Evolutionary conservation across 1,140 invertebrate species (phyloP), one percentile per base, ranked within the genome.

Genomic region (Cyrtorhinus lividipennis): DNA sequence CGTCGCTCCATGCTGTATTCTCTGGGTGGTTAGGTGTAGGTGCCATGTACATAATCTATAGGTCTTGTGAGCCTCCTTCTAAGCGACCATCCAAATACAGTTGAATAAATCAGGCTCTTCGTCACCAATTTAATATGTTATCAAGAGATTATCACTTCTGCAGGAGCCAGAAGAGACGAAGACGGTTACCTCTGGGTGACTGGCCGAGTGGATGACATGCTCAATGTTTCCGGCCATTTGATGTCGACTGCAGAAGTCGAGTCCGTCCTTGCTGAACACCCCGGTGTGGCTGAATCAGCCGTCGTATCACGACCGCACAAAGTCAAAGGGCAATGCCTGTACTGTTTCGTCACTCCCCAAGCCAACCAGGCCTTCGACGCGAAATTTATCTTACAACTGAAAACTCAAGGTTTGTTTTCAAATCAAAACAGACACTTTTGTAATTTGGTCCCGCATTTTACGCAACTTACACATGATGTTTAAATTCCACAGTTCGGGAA

Each of bases 171-270:
- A 69, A 76, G 93, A 62, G 95, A 98, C 73, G 79, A 83, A 13
- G 95, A 99, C 74, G 95, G 95, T 1, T 97, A 96, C 73, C 76
- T 95, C 18, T 98, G 94, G 93, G 86, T 99, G 22, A 98, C 95
- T 1, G 95, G 95, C 0, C 81, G 95, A 58, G 88, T 98, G 15
- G 95, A 98, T 74, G 95, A 99, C 71, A 94, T 98, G 91, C 76
- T 98, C 58, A 98, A 99, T 74, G 94, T 98, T 0, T 96, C 92
- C 1, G 95, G 95, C 0, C 95, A 99, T 77, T 75, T 98, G 20
- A 87, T 99, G 80, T 95, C 92, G 61, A 99, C 96, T 0, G 90
- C 95, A 0, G 92, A 98, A 78, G 87, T 92, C 0, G 95, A 98
- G 76, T 88, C 88, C 13, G 88, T 92, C 2, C 77, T 98, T 1